These are phyloP conservation scores for Procambarus virginalis DNA, from an alignment of 1,140 invertebrate genomes.

Conservation along the genomic window DNA sequence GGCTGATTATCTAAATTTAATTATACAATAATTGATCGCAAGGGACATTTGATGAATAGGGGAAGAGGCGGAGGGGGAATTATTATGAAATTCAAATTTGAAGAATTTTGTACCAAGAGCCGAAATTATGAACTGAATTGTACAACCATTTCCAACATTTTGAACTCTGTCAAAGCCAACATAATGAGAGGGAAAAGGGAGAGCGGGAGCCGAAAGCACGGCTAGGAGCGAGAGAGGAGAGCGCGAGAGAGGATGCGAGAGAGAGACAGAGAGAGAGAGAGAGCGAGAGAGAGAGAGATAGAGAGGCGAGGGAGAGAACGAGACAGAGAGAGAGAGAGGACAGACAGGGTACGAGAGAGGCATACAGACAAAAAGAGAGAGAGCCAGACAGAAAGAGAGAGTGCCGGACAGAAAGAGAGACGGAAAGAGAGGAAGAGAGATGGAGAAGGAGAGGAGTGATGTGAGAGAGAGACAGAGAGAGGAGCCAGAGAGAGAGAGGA, in stretches of 20 bases:
- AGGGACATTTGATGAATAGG: constrained; percentile 61
- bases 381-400: background rate
- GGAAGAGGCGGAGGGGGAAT: constrained; percentile 59
- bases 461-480: too few relatives aligned
- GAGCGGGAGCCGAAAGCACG: background rate
- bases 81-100: constrained; percentile 55
- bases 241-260: background rate
- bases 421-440: background rate
- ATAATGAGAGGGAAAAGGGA: background rate
- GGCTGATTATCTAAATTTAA: constrained; percentile 69
- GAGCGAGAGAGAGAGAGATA: too few relatives aligned
- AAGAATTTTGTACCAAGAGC: constrained; percentile 30
- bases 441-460: background rate
- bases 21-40: constrained; percentile 68
- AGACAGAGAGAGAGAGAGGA: too few relatives aligned
- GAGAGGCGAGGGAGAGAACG: too few relatives aligned
- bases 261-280: background rate
- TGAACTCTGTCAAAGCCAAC: constrained; percentile 18
- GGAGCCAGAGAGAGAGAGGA: too few relatives aligned
- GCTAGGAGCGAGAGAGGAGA: background rate
- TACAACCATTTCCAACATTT: constrained; percentile 24
- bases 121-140: constrained; percentile 40
- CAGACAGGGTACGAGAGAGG: too few relatives aligned
- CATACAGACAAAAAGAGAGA: background rate
- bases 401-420: background rate